Percentiles rank a stretch among this genome's conserved stretches.
phyloP scores from a whole-genome alignment of 2,888 invertebrate genomes.

The Leptopilina syphax region DNA sequence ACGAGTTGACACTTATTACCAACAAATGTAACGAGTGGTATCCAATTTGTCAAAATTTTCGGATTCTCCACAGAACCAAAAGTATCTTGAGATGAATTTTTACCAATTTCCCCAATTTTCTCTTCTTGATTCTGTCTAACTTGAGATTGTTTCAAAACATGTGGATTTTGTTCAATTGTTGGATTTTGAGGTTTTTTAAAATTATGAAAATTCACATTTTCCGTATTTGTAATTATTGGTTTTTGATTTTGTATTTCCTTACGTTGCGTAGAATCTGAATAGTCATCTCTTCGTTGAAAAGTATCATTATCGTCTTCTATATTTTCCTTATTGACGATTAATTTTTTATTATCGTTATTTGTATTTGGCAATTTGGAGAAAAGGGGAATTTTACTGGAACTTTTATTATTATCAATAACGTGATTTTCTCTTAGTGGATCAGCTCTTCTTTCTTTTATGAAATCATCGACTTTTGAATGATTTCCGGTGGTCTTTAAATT shows the following conservation, averaged over 20 bases:
- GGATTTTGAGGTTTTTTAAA: not conserved
- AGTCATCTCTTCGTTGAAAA: not conserved
- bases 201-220: conserved; percentile 43
- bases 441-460: not conserved
- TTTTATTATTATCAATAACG: conserved; percentile 16
- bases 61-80: conserved; percentile 63
- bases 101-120: not conserved
- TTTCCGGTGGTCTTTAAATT: not conserved
- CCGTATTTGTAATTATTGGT: conserved; percentile 47
- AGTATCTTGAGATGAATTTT: conserved; percentile 28
- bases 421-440: not conserved
- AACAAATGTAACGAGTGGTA: conserved; percentile 60
- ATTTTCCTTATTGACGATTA: not conserved
- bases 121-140: not conserved
- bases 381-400: not conserved
- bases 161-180: not conserved
- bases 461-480: not conserved
- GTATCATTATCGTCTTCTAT: not conserved
- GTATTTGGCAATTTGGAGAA: not conserved
- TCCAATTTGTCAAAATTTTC: conserved; percentile 65
- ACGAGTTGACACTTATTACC: conserved; percentile 58
- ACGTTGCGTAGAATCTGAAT: not conserved
- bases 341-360: not conserved
- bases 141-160: not conserved
- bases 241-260: conserved; percentile 34